These are phyloP conservation scores for Cirrhinus molitorella DNA, from an alignment of 2,797 vertebrate genomes.

Conservation along the genomic window DNA sequence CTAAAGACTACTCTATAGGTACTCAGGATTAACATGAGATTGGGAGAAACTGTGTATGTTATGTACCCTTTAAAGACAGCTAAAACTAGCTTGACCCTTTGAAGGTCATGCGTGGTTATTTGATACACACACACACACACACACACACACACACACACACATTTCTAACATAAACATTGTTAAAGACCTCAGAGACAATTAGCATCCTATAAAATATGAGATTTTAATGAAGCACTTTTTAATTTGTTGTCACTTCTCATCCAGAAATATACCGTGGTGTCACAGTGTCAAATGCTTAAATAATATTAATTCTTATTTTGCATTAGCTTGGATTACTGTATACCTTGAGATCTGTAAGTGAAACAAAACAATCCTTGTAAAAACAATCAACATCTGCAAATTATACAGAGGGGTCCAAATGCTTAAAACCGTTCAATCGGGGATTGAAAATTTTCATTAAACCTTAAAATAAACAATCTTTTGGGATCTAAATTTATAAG, in stretches of 20 bases:
- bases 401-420: background rate
- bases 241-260: too few relatives aligned
- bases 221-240: background rate
- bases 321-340: background rate
- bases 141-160: background rate
- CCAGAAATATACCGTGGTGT: background rate
- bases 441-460: background rate
- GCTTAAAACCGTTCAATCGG: background rate
- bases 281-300: background rate
- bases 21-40: too few relatives aligned
- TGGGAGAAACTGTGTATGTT: too few relatives aligned
- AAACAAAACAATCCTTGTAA: background rate
- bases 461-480: slow-evolving; percentile 1
- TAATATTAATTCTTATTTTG: slow-evolving; percentile 1
- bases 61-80: too few relatives aligned
- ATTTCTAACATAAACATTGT: too few relatives aligned
- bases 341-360: background rate
- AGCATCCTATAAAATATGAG: background rate
- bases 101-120: background rate
- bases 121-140: background rate
- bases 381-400: background rate
- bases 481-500: background rate
- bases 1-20: too few relatives aligned
- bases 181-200: background rate
- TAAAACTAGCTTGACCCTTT: background rate